Conservation (phyloP, 2,113 vertebrate species). For the Clarias gariepinus region DNA sequence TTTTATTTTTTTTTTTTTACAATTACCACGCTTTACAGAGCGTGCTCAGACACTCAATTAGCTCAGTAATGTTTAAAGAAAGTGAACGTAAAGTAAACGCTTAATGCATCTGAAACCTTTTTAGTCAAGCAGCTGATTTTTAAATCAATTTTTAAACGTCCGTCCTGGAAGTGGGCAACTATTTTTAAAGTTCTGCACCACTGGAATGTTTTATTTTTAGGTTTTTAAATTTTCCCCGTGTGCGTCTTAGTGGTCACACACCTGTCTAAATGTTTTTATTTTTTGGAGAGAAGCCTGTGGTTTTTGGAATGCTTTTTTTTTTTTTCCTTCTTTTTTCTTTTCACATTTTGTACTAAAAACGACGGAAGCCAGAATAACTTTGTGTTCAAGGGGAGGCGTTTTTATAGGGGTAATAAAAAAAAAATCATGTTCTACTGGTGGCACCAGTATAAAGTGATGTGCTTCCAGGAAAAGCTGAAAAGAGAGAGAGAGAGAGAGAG, state of each 20-base stretch:
- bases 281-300: constrained; percentile 8
- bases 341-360: not conserved
- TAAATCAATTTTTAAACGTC: not conserved
- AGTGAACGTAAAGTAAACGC: not conserved
- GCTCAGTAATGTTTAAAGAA: not conserved
- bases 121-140: not conserved
- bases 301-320: constrained; percentile 17
- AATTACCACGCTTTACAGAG: not conserved
- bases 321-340: not conserved
- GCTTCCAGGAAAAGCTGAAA: not conserved
- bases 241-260: constrained; percentile 1
- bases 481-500: not conserved
- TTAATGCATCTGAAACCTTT: not conserved
- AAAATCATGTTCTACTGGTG: not conserved
- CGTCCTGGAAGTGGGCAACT: not conserved
- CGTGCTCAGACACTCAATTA: not conserved
- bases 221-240: not conserved
- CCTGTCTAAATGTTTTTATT: constrained; percentile 41
- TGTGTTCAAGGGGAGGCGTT: not conserved
- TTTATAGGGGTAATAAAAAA: not conserved
- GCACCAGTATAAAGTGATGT: not conserved
- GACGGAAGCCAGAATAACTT: not conserved
- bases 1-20: not conserved
- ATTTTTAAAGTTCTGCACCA: constrained; percentile 6
- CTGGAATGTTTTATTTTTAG: constrained; percentile 16